phyloP scores from a whole-genome alignment of 2,888 invertebrate species.

The Diarsia dahlii region DNA sequence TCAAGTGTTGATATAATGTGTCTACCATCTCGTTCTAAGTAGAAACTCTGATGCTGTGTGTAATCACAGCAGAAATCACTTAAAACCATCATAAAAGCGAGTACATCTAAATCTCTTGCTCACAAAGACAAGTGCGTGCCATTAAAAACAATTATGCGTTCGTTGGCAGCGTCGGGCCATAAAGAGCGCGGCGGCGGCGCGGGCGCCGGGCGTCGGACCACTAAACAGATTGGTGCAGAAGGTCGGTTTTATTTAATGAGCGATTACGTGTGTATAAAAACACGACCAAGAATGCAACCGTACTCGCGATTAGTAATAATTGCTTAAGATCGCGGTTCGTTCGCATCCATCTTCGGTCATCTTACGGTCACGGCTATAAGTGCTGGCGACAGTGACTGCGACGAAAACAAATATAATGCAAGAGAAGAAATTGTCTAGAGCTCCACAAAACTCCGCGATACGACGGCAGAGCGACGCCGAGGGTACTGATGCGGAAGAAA shows the following conservation, averaged over 20 bases:
- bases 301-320: not conserved
- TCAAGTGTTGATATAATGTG: not conserved
- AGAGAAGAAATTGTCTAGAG: too few relatives aligned
- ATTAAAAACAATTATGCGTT: conserved; percentile 66
- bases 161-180: conserved; percentile 62
- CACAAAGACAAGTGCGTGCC: conserved; percentile 58
- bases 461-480: not conserved
- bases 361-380: too few relatives aligned
- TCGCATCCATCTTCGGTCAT: not conserved
- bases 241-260: not conserved
- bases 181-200: conserved; percentile 48
- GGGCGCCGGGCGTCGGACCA: conserved; percentile 13
- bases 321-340: not conserved
- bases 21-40: conserved; percentile 18
- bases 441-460: too few relatives aligned
- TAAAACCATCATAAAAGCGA: conserved; percentile 29
- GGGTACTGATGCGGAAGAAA: not conserved
- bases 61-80: conserved; percentile 21
- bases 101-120: conserved; percentile 40
- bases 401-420: not conserved
- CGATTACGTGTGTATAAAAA: not conserved
- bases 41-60: not conserved
- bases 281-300: not conserved
- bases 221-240: conserved; percentile 1
- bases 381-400: not conserved